phyloP scores from a whole-genome alignment of 2,888 invertebrate species.

The Matsumyia berberina region DNA sequence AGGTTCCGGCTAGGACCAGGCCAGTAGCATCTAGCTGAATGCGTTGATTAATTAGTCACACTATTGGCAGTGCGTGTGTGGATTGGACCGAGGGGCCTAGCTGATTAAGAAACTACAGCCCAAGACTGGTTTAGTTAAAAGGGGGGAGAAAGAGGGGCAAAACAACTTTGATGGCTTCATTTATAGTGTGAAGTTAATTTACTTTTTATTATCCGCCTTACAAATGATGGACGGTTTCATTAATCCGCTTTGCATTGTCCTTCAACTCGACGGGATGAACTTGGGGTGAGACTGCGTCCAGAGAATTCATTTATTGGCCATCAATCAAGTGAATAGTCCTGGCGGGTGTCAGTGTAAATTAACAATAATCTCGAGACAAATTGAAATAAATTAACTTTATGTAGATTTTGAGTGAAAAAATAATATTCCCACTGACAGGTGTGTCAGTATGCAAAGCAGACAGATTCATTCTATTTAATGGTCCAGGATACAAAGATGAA shows the following conservation, averaged over 20 bases:
- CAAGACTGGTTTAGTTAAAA: neutral
- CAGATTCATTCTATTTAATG: neutral
- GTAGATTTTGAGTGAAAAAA: neutral
- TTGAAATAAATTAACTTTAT: conserved; percentile 4
- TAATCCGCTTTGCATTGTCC: conserved; percentile 14
- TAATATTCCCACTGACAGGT: neutral
- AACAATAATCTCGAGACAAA: neutral
- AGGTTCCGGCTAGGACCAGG: conserved; percentile 45
- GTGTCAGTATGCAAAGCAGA: neutral
- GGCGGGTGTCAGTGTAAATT: neutral
- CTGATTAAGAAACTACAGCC: conserved; percentile 49
- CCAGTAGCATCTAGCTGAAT: conserved; percentile 36
- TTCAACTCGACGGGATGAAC: conserved; percentile 45
- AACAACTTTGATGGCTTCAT: conserved; percentile 58
- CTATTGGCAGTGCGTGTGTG: neutral
- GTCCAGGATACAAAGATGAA: neutral
- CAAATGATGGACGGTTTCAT: neutral
- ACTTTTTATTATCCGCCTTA: neutral
- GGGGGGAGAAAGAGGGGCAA: neutral
- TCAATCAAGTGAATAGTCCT: neutral
- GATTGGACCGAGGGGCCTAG: neutral
- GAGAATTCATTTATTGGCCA: neutral
- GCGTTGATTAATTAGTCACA: conserved; percentile 60
- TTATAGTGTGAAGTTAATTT: neutral
- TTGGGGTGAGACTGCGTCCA: neutral